phyloP scores from a whole-genome alignment of 2,888 invertebrate genomes.

The Lycia hirtaria region DNA sequence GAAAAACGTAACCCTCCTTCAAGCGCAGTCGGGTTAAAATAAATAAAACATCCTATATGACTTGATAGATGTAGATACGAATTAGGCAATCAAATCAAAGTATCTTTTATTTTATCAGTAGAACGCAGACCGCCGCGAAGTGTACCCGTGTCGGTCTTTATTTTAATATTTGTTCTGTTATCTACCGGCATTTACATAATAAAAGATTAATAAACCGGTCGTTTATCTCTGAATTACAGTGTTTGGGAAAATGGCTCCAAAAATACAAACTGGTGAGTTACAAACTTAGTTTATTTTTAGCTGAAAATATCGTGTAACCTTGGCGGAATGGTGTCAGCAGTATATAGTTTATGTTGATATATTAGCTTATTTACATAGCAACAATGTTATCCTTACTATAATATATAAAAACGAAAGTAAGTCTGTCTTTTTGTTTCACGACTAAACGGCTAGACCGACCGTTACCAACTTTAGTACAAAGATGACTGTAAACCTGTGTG shows the following conservation, averaged over 20 bases:
- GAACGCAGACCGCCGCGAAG: background rate
- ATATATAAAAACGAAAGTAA: no score
- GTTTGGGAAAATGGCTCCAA: conserved; percentile 51
- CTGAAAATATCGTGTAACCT: background rate
- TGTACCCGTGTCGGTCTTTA: background rate
- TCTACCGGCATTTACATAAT: background rate
- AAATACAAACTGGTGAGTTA: conserved; percentile 66
- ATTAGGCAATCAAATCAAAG: background rate
- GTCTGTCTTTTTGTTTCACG: no score
- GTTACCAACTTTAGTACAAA: no score
- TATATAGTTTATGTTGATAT: background rate
- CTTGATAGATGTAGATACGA: no score
- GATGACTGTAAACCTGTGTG: no score
- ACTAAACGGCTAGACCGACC: no score
- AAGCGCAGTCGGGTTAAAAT: no score
- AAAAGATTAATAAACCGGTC: background rate
- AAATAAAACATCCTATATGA: no score
- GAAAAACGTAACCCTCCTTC: no score
- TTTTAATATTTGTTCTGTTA: background rate
- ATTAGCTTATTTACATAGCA: background rate
- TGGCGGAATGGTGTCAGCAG: conserved; percentile 1
- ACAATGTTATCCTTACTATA: no score
- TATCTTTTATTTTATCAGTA: conserved; percentile 17
- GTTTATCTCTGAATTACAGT: background rate
- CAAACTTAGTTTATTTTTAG: conserved; percentile 28